phyloP scores from a whole-genome alignment of 2,797 vertebrate species.

The Malurus leucopterus region DNA sequence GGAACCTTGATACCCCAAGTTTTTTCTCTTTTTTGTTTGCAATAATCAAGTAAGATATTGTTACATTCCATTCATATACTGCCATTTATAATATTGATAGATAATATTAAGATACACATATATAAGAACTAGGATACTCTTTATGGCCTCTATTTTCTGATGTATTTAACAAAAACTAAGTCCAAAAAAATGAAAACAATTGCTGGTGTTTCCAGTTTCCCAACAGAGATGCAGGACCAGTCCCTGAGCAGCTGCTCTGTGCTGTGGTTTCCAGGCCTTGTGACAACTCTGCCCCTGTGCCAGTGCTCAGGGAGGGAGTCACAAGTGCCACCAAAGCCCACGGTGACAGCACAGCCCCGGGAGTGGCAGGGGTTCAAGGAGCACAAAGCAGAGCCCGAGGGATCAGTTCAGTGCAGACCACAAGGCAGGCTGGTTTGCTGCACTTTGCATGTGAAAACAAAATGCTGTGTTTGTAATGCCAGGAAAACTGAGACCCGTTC shows the following conservation, averaged over 20 bases:
- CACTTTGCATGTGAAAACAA: background rate
- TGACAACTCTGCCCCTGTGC: background rate
- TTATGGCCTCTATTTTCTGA: constrained; percentile 7
- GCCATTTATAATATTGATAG: background rate
- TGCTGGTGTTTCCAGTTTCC: constrained; percentile 66
- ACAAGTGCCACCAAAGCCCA: background rate
- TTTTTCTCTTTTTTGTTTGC: background rate
- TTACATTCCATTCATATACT: constrained; percentile 24
- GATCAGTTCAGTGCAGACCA: background rate
- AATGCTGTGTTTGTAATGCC: fast-evolving
- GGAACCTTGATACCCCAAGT: background rate
- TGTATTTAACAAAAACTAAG: constrained; percentile 1
- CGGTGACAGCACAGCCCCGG: background rate
- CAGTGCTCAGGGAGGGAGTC: background rate
- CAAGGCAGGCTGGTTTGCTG: background rate
- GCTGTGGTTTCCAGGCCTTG: background rate
- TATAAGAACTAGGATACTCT: background rate
- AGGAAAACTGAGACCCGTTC: background rate
- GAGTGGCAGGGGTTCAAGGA: background rate
- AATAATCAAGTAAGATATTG: background rate
- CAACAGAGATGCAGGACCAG: background rate
- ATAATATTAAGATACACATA: background rate
- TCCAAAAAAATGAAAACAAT: background rate
- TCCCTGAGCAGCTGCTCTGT: constrained; percentile 1
- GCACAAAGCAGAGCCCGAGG: background rate